Percentiles rank a stretch among this genome's conserved stretches.
Conservation (phyloP, 1,140 invertebrate species). For the Anoplolepis gracilipes region DNA sequence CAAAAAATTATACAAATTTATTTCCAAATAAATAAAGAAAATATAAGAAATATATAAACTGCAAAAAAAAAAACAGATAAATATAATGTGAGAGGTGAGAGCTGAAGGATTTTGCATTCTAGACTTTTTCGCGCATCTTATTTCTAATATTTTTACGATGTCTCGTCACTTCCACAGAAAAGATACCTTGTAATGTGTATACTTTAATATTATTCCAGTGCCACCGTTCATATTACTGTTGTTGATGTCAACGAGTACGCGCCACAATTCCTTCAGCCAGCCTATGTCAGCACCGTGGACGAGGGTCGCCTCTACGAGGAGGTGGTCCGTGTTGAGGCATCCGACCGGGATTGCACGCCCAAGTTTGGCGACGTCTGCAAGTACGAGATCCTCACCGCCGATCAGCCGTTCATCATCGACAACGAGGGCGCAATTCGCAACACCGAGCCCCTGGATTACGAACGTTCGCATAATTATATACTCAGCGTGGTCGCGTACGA, state of each 20-base stretch:
- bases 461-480: conserved; percentile 97
- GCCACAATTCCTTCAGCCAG: conserved; percentile 95
- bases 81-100: not conserved
- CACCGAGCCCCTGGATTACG: conserved; percentile 96
- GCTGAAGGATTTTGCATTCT: conserved; percentile 3
- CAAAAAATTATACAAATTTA: conserved; percentile 8
- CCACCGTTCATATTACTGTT: conserved; percentile 97
- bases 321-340: conserved; percentile 95
- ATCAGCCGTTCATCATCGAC: conserved; percentile 97
- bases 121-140: not conserved
- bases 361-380: conserved; percentile 97
- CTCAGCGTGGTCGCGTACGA: conserved; percentile 98
- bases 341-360: conserved; percentile 96
- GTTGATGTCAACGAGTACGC: conserved; percentile 98
- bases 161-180: not conserved
- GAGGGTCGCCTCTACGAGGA: conserved; percentile 96
- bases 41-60: conserved; percentile 3
- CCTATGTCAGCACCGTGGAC: conserved; percentile 95
- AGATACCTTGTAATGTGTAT: not conserved
- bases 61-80: not conserved
- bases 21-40: not conserved
- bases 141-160: not conserved
- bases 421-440: conserved; percentile 96
- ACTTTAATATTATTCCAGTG: conserved; percentile 88
- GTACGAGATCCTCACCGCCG: conserved; percentile 96